Evolutionary conservation across 2,888 invertebrate species (phyloP), one percentile per base, ranked within the genome.

Genomic region (Cephus pygmeus): DNA sequence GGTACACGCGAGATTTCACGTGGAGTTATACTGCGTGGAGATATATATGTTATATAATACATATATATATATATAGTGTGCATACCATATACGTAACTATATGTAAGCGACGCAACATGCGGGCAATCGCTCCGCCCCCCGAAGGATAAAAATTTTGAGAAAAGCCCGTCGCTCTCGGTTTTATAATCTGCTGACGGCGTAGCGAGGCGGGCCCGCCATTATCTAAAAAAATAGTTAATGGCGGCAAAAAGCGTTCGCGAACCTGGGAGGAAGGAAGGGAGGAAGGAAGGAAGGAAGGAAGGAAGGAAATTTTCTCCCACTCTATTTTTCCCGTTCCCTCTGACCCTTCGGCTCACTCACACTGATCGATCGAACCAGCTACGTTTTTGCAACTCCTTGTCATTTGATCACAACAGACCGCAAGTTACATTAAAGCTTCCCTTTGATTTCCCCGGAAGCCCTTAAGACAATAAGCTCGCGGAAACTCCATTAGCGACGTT

Each of bases 401-500:
- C 77, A 77, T 77, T 56, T 75, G 77, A 77, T 77, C 75, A 68
- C 75, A 75, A 77, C 77, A 75, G 77, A 71, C 36, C 77, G 75
- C 74, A 69, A 34, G 69, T 75, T 33, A 75, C 75, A 69, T 77
- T 34, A 76, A 74, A 74, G 35, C 35, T 30, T 36, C 74, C 74
- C 23, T 36, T 71, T 71, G 71, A 71, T 71, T 74, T 35, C 35
- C 12, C 74, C 34, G 34, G 74, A 34, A 34, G 12, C 35, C 74
- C 36, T 34, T 74, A 74, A 74, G 74, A 74, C 35, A 33, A 34
- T 34, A 30, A 34, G 36, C 74, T 40, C 35, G 34, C 69, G 75
- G 75, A 35, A 75, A 36, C 73, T 78, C 78, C 78, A 78, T 78
- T 78, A 78, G 76, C 76, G 73, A 76, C 78, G 76, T 76, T 78